phyloP scores from a whole-genome alignment of 2,797 vertebrate species.

The Leptatherina wallacei region DNA sequence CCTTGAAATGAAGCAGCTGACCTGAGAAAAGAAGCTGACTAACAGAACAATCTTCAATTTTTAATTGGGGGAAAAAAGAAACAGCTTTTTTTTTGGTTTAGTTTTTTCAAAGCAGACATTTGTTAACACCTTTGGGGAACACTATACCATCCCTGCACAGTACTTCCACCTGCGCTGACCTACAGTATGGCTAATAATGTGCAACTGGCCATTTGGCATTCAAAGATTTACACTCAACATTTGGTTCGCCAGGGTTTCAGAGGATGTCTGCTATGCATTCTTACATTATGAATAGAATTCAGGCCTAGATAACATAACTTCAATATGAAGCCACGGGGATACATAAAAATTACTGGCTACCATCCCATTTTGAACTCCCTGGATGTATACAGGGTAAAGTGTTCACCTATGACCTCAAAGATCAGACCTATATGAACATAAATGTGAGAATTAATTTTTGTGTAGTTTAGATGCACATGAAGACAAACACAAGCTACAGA shows the following conservation, averaged over 20 bases:
- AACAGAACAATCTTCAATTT: not conserved
- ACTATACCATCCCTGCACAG: not conserved
- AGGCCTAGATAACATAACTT: slow-evolving; percentile 59
- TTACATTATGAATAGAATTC: slow-evolving; percentile 55
- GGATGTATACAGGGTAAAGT: slow-evolving; percentile 19
- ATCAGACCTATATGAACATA: slow-evolving; percentile 6
- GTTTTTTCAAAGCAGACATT: not conserved
- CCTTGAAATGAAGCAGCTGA: not conserved
- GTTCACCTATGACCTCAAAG: slow-evolving; percentile 22
- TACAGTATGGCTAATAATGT: slow-evolving; percentile 24
- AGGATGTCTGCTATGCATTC: slow-evolving; percentile 56
- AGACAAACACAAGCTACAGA: slow-evolving; percentile 16
- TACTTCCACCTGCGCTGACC: not conserved
- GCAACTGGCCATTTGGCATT: slow-evolving; percentile 47
- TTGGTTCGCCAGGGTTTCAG: slow-evolving; percentile 28
- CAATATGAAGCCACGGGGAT: slow-evolving; percentile 59
- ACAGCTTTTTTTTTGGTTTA: not conserved
- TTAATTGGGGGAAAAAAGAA: not conserved
- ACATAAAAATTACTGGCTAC: slow-evolving; percentile 54
- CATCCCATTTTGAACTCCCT: slow-evolving; percentile 43
- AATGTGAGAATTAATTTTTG: slow-evolving; percentile 5
- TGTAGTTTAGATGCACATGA: slow-evolving; percentile 8
- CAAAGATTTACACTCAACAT: slow-evolving; percentile 61
- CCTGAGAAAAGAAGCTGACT: not conserved
- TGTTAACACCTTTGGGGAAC: not conserved